These are phyloP conservation scores for Cryptoprocta ferox DNA, from an alignment of 2,797 vertebrate species.

Conservation along the genomic window DNA sequence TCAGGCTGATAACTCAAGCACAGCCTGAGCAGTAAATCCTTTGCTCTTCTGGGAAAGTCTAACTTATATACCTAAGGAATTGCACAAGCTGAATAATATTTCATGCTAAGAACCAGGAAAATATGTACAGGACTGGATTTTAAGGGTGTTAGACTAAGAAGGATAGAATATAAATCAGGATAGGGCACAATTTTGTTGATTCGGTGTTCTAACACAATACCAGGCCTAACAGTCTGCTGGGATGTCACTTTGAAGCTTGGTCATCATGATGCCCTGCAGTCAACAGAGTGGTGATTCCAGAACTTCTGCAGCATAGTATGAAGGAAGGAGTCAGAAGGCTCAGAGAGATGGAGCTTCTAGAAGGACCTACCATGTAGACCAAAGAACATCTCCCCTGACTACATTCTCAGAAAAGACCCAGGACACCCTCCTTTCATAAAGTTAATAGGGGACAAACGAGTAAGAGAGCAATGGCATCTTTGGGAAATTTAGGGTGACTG, in stretches of 20 bases:
- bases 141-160: not conserved
- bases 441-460: not conserved
- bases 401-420: not conserved
- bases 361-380: not conserved
- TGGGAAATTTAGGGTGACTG: not conserved
- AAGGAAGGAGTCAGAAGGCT: not conserved
- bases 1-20: not conserved
- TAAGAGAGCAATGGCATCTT: not conserved
- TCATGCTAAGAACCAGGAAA: slow-evolving; percentile 9
- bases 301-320: not conserved
- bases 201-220: not conserved
- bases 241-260: not conserved
- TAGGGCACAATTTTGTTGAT: not conserved
- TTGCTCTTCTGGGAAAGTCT: not conserved
- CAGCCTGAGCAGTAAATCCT: not conserved
- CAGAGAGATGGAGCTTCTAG: not conserved
- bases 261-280: not conserved
- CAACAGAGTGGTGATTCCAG: not conserved
- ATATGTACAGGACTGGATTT: not conserved
- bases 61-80: not conserved
- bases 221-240: not conserved
- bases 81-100: not conserved
- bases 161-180: not conserved
- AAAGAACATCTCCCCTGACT: not conserved
- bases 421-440: not conserved